phyloP scores from a whole-genome alignment of 1,140 invertebrate genomes.

The Lordiphosa clarofinis region DNA sequence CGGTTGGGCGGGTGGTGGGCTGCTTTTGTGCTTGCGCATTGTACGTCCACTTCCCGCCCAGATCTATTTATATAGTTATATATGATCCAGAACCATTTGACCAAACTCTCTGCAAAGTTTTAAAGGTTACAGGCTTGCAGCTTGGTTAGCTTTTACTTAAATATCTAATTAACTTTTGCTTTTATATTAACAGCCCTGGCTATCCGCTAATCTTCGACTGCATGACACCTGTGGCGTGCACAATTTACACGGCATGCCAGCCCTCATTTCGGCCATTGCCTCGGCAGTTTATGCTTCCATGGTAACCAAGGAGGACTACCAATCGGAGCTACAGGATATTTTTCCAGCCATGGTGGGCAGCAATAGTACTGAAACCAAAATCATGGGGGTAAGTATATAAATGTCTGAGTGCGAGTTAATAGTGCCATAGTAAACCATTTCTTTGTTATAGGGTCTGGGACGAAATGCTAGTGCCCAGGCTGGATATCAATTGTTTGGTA shows the following conservation, averaged over 20 bases:
- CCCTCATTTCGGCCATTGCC: conserved; percentile 89
- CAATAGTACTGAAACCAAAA: conserved; percentile 57
- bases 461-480: conserved; percentile 87
- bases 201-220: conserved; percentile 85
- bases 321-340: conserved; percentile 82
- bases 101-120: no score
- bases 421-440: conserved; percentile 9
- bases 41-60: no score
- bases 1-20: no score
- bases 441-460: conserved; percentile 80
- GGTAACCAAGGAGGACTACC: conserved; percentile 82
- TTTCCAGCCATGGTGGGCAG: conserved; percentile 81
- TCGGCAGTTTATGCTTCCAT: conserved; percentile 88
- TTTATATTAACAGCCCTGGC: conserved; percentile 83
- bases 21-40: no score
- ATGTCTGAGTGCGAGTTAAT: background rate
- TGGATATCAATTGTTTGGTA: conserved; percentile 87
- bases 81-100: no score
- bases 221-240: conserved; percentile 97
- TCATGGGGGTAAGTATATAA: conserved; percentile 67
- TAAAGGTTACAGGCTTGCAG: no score
- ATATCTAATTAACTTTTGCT: conserved; percentile 11
- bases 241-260: conserved; percentile 98
- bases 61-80: no score
- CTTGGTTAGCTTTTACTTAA: background rate